Conservation (phyloP, 2,113 vertebrate genomes). For the Zosterops lateralis region DNA sequence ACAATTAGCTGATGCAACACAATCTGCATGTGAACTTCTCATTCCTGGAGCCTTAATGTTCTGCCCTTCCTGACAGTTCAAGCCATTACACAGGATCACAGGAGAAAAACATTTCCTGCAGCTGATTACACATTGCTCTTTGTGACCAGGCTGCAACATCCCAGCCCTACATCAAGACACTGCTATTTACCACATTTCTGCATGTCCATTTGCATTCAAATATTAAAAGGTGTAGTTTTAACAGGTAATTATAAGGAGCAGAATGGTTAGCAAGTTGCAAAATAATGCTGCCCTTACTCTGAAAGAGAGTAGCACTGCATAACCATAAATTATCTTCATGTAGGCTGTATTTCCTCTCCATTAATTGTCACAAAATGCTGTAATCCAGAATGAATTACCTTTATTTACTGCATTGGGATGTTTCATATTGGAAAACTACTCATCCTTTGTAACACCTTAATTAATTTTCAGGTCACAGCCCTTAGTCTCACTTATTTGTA, state of each 20-base stretch:
- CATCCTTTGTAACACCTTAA: neutral
- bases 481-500: neutral
- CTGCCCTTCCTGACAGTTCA: neutral
- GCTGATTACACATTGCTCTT: neutral
- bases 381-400: neutral
- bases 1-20: neutral
- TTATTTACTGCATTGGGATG: neutral
- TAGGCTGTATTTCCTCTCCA: neutral
- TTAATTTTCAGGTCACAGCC: neutral
- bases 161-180: neutral
- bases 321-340: neutral
- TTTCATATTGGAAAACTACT: neutral
- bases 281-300: neutral
- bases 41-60: neutral
- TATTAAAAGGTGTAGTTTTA: constrained; percentile 4
- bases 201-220: constrained; percentile 26
- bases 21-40: constrained; percentile 4
- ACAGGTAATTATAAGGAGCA: neutral
- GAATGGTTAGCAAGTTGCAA: neutral
- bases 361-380: neutral
- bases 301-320: neutral
- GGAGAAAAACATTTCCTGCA: constrained; percentile 59
- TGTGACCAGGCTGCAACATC: neutral
- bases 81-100: neutral
- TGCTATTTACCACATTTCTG: neutral